A percentile compares a stretch with the other conserved stretches of the same genome.
phyloP scores from a whole-genome alignment of 2,797 vertebrate genomes.

The Poeciliopsis presidionis region DNA sequence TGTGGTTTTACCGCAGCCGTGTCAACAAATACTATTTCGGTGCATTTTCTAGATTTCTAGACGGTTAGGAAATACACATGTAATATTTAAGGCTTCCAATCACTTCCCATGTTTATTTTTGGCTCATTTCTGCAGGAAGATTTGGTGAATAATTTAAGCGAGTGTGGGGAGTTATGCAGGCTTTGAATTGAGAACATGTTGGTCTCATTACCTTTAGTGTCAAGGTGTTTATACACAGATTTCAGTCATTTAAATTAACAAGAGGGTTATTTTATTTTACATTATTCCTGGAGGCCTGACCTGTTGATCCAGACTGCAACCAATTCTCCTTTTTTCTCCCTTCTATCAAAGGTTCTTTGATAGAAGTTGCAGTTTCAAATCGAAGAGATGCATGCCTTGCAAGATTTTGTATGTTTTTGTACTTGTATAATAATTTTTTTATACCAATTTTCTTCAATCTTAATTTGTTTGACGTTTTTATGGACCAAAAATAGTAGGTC shows the following conservation, averaged over 20 bases:
- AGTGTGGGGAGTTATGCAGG: background rate
- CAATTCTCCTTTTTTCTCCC: too few species aligned
- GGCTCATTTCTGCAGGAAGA: conserved; percentile 6
- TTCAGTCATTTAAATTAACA: background rate
- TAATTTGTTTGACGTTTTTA: background rate
- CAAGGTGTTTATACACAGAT: background rate
- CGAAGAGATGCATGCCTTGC: background rate
- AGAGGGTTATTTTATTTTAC: background rate
- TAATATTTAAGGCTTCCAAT: conserved; percentile 40
- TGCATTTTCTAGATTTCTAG: conserved; percentile 55
- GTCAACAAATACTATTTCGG: conserved; percentile 79
- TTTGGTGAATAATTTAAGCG: conserved; percentile 19
- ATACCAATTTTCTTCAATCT: background rate
- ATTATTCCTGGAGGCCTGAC: background rate
- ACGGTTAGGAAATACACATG: conserved; percentile 56
- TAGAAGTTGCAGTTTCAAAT: background rate
- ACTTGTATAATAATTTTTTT: background rate
- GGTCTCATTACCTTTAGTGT: background rate
- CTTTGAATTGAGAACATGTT: background rate
- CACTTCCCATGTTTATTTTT: conserved; percentile 45
- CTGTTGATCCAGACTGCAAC: background rate
- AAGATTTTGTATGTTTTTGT: background rate
- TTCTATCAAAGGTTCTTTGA: background rate
- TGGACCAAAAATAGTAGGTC: background rate
- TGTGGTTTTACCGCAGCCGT: conserved; percentile 78